Conservation (phyloP, 2,113 vertebrate genomes). For the Sclerurus mexicanus region DNA sequence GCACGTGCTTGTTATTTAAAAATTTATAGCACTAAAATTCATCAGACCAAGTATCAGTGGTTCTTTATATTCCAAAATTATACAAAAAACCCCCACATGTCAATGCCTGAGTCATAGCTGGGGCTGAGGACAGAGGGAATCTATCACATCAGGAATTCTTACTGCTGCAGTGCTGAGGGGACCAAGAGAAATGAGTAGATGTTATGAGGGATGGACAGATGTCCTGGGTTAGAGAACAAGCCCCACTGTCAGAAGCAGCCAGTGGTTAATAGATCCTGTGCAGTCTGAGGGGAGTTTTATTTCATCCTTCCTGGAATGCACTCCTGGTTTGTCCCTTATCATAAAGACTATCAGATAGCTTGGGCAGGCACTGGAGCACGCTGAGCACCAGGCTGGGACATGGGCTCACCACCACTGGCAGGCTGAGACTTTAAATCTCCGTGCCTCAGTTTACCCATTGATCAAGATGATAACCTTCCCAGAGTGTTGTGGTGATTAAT, state of each 20-base stretch:
- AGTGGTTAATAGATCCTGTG: background rate
- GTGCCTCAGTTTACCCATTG: conserved; percentile 17
- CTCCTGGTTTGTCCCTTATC: background rate
- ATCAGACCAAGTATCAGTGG: background rate
- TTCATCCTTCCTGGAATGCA: background rate
- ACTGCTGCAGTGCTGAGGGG: background rate
- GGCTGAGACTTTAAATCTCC: background rate
- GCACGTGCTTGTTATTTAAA: background rate
- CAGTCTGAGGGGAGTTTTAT: background rate
- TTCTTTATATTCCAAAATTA: background rate
- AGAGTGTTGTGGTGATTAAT: conserved; percentile 31
- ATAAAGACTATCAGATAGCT: background rate
- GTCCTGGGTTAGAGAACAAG: background rate
- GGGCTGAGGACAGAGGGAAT: background rate
- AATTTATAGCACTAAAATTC: background rate
- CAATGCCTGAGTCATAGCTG: background rate
- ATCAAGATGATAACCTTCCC: conserved; percentile 9
- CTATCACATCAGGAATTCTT: background rate
- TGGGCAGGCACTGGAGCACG: background rate
- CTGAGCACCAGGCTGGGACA: background rate
- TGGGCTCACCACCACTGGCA: background rate
- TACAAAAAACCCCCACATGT: background rate
- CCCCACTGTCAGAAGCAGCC: background rate
- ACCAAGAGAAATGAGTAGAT: background rate
- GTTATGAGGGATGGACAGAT: background rate